Conservation (phyloP, 2,113 vertebrate genomes). For the Ochotona princeps region DNA sequence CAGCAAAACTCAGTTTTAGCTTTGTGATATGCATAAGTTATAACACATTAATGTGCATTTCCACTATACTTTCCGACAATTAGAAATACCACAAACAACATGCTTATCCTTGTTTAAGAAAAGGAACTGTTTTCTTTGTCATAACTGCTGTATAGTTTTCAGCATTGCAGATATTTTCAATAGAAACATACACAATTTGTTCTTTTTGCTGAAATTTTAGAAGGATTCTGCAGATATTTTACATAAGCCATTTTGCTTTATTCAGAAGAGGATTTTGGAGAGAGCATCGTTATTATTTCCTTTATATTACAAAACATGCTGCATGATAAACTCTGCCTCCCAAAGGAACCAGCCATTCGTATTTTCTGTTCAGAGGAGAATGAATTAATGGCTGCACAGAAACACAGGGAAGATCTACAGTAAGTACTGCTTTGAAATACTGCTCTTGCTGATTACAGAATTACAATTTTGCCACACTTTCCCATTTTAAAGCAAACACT, state of each 20-base stretch:
- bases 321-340: conserved; percentile 9
- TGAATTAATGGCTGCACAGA: conserved; percentile 18
- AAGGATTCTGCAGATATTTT: not conserved
- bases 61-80: not conserved
- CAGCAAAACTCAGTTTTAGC: not conserved
- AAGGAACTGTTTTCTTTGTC: not conserved
- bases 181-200: not conserved
- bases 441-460: conserved; percentile 11
- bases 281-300: conserved; percentile 32
- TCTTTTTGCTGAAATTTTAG: not conserved
- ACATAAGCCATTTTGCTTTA: conserved; percentile 14
- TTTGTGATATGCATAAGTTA: not conserved
- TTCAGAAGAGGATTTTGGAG: not conserved
- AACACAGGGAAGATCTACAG: conserved; percentile 57
- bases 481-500: conserved; percentile 44
- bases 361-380: conserved; percentile 52
- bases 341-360: conserved; percentile 7
- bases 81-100: not conserved
- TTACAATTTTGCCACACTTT: conserved; percentile 55
- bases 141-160: not conserved
- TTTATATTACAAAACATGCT: not conserved
- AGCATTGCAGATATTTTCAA: not conserved
- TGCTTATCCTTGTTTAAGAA: not conserved
- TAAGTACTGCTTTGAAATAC: conserved; percentile 67
- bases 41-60: not conserved